phyloP scores from a whole-genome alignment of 2,888 invertebrate genomes.

The Itoplectis maculator region DNA sequence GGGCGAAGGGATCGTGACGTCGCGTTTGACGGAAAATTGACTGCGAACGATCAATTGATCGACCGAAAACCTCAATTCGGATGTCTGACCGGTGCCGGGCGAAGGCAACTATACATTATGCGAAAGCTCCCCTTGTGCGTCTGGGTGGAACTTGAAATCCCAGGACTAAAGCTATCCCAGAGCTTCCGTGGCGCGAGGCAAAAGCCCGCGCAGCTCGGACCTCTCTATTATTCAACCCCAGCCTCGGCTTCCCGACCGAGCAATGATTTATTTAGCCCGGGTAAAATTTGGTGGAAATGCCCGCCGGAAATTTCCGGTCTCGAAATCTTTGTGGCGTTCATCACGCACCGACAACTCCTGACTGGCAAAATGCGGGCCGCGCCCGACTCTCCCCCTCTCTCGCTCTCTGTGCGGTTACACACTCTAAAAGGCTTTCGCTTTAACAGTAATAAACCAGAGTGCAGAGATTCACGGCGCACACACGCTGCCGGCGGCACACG shows the following conservation, averaged over 20 bases:
- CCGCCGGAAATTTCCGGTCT: constrained; percentile 3
- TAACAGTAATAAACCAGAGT: constrained; percentile 26
- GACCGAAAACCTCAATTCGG: constrained; percentile 8
- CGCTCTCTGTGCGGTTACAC: constrained; percentile 37
- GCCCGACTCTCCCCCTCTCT: not conserved
- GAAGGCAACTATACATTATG: not conserved
- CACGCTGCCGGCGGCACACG: too few relatives aligned
- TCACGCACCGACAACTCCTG: constrained; percentile 22
- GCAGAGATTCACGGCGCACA: not conserved
- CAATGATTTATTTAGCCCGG: constrained; percentile 57
- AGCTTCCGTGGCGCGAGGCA: constrained; percentile 20
- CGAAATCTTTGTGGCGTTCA: constrained; percentile 4
- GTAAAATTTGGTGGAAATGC: constrained; percentile 40
- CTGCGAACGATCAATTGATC: constrained; percentile 24
- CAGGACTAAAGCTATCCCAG: constrained; percentile 27
- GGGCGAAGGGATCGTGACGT: too few relatives aligned
- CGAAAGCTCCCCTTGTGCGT: constrained; percentile 17
- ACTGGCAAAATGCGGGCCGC: not conserved
- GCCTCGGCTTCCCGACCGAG: constrained; percentile 31
- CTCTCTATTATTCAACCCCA: constrained; percentile 54
- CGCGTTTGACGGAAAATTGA: constrained; percentile 5
- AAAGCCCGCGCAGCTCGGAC: constrained; percentile 26
- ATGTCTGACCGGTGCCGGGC: not conserved
- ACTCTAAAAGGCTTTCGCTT: not conserved
- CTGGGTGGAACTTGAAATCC: constrained; percentile 39